Evolutionary conservation across 2,113 vertebrate genomes (phyloP), one percentile per base, ranked within the genome.

Genomic region (Suncus etruscus): DNA sequence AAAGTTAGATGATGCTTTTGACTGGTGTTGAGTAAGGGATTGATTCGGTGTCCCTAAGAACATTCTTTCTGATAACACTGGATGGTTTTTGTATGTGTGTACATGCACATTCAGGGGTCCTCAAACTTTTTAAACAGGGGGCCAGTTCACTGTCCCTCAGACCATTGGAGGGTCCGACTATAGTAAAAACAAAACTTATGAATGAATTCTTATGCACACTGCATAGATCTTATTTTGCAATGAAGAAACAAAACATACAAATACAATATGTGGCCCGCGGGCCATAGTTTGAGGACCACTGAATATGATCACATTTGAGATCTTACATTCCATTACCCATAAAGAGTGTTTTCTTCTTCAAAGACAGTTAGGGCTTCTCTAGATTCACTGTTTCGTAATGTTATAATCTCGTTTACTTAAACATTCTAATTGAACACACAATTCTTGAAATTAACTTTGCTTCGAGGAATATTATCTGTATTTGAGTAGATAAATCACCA

Each of bases 401-500:
- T 39, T 82, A 81, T 0, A 87, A 83, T 76, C 27, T 20, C 8
- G 63, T 2, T 75, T 74, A 45, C 89, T 81, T 85, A 79, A 94
- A 76, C 74, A 74, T 51, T 96, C 25, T 74, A 74, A 96, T 97
- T 96, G 96, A 95, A 96, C 95, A 91, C 95, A 77, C 95, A 95
- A 95, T 92, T 96, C 77, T 96, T 94, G 96, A 2, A 95, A 96
- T 91, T 96, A 93, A 96, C 95, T 94, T 96, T 95, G 93, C 89
- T 96, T 97, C 94, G 94, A 95, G 27, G 73, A 54, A 27, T 29
- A 25, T 92, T 94, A 92, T 93, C 77, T 90, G 76, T 91, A 95
- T 0, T 10, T 73, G 80, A 92, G 87, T 92, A 96, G 69, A 95
- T 97, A 95, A 96, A 93, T 87, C 93, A 96, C 95, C 95, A 73